Percentiles rank a stretch among this genome's conserved stretches.
Conservation (phyloP, 2,888 invertebrate genomes). For the Thecophora atra region DNA sequence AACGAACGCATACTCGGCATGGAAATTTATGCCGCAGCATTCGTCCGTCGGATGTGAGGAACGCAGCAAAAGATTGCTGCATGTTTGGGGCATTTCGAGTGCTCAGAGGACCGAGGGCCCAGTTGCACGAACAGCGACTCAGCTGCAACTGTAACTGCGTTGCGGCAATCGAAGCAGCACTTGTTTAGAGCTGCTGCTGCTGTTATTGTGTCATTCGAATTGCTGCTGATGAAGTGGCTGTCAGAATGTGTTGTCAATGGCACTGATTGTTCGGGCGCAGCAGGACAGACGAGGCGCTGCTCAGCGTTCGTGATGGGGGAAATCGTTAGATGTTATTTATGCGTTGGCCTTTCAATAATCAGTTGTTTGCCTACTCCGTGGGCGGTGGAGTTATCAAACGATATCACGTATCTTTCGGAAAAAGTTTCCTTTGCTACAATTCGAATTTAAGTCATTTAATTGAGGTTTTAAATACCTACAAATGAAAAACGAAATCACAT, state of each 20-base stretch:
- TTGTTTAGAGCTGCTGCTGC: not conserved
- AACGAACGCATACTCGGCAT: not conserved
- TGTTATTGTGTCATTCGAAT: constrained; percentile 15
- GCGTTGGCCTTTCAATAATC: too few relatives aligned
- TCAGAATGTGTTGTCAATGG: constrained; percentile 18
- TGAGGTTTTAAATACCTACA: too few relatives aligned
- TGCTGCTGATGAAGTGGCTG: constrained; percentile 20
- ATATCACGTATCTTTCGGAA: too few relatives aligned
- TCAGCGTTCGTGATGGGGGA: not conserved
- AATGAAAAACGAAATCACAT: not conserved
- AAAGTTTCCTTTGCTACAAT: too few relatives aligned
- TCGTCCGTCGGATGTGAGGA: not conserved
- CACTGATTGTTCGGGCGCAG: not conserved
- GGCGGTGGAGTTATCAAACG: too few relatives aligned
- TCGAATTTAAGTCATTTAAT: too few relatives aligned
- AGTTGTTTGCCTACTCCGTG: too few relatives aligned
- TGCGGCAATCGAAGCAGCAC: not conserved
- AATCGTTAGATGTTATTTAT: too few relatives aligned
- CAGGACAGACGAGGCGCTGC: not conserved
- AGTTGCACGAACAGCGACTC: not conserved
- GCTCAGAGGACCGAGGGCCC: not conserved
- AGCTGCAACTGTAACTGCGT: not conserved
- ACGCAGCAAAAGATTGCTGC: not conserved
- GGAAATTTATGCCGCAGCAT: constrained; percentile 16
- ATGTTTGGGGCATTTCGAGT: constrained; percentile 13